These are phyloP conservation scores for Leucosticte australis DNA, from an alignment of 2,113 vertebrate genomes.

Conservation along the genomic window DNA sequence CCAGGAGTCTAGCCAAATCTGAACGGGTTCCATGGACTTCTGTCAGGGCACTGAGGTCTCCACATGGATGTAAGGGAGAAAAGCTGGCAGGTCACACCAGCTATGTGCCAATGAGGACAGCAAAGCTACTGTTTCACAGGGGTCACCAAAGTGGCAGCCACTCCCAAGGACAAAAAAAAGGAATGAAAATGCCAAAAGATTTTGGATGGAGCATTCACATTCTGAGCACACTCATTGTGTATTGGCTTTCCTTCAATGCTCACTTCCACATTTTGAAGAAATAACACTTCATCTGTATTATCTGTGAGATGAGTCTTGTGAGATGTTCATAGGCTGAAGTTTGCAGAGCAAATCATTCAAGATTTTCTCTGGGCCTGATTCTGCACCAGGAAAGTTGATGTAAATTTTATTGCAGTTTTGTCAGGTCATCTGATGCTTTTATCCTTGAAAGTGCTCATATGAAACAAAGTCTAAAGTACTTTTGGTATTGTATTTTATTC, in stretches of 20 bases:
- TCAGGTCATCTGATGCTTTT: neutral
- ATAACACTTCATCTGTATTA: neutral
- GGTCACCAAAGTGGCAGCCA: neutral
- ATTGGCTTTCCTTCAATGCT: neutral
- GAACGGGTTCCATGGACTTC: neutral
- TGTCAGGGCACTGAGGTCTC: neutral
- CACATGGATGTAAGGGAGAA: neutral
- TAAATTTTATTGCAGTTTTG: neutral
- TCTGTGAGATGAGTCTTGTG: neutral
- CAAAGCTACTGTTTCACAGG: neutral
- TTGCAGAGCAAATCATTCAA: neutral
- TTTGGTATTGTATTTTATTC: neutral
- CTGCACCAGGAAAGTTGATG: neutral
- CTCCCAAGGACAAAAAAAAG: neutral
- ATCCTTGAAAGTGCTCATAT: neutral
- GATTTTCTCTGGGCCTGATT: neutral
- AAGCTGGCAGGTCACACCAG: neutral
- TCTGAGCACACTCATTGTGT: neutral
- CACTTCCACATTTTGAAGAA: neutral
- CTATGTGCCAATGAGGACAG: neutral
- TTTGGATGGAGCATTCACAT: neutral
- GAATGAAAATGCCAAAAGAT: neutral
- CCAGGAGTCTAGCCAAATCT: neutral
- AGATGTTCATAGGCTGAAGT: neutral
- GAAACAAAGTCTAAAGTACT: neutral